Conservation (phyloP, 2,797 vertebrate genomes). For the Allochrocebus solatus region DNA sequence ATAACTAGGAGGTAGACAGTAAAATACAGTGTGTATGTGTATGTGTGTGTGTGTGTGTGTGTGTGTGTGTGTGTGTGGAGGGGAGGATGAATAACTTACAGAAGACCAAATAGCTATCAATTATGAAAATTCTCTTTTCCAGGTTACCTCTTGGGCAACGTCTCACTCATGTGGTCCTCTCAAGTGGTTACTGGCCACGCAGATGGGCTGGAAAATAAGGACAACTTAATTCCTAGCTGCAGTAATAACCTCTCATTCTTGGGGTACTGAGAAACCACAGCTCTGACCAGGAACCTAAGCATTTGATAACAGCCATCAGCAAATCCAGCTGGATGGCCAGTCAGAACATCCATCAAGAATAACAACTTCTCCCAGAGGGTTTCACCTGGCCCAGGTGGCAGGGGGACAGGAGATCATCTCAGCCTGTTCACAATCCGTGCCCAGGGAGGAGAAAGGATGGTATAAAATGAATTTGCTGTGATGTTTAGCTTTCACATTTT, state of each 20-base stretch:
- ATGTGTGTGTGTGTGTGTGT: too few species aligned
- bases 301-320: neutral
- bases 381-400: neutral
- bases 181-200: neutral
- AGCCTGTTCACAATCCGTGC: neutral
- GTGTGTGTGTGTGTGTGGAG: neutral
- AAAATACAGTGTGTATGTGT: neutral
- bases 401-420: neutral
- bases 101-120: neutral
- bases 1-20: conserved; percentile 18
- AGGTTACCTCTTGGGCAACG: neutral
- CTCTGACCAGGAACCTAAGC: neutral
- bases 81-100: conserved; percentile 11
- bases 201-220: neutral
- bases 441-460: neutral
- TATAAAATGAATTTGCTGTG: neutral
- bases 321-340: neutral
- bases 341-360: neutral
- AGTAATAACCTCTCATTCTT: neutral
- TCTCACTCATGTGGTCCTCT: neutral
- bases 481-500: neutral
- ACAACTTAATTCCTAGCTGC: conserved; percentile 24
- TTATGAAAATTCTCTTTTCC: conserved; percentile 5
- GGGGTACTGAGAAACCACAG: neutral
- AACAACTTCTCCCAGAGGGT: neutral